Evolutionary conservation across 2,888 invertebrate species (phyloP).

Genomic region (Beris morrisii): DNA sequence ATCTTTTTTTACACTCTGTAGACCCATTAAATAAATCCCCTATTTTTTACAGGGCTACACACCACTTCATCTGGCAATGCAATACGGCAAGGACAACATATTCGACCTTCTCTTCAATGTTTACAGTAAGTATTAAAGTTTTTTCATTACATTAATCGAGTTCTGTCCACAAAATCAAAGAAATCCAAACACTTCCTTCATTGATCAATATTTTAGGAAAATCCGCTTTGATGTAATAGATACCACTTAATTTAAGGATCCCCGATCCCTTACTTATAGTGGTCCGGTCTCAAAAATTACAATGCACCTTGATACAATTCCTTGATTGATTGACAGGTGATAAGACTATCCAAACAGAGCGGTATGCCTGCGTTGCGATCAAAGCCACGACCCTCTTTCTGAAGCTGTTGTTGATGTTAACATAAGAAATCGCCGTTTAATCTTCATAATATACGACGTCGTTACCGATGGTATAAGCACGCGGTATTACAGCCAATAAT

Average conservation of each 20-base stretch:
- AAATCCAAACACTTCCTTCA: slow-evolving; percentile 1
- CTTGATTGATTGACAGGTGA: slow-evolving; percentile 33
- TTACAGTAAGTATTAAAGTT: slow-evolving; percentile 71
- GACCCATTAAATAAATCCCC: slow-evolving; percentile 14
- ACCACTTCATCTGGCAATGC: slow-evolving; percentile 88
- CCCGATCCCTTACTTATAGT: neutral
- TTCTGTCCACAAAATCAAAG: slow-evolving; percentile 8
- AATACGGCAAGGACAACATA: slow-evolving; percentile 84
- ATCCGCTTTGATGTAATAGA: neutral
- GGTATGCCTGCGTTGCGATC: slow-evolving; percentile 11
- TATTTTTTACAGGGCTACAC: slow-evolving; percentile 80
- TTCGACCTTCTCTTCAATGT: slow-evolving; percentile 86
- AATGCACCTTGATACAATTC: slow-evolving; percentile 15
- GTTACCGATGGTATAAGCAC: too few species aligned
- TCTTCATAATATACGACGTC: slow-evolving; percentile 16
- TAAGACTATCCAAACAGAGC: slow-evolving; percentile 35
- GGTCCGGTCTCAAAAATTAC: neutral
- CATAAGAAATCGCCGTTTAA: slow-evolving; percentile 38
- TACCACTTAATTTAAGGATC: slow-evolving; percentile 10
- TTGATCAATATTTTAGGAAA: neutral
- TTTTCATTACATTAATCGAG: slow-evolving; percentile 14
- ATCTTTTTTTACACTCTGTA: too few species aligned
- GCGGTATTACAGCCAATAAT: too few species aligned
- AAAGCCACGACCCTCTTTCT: slow-evolving; percentile 23
- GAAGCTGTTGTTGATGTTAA: slow-evolving; percentile 27